phyloP scores from a whole-genome alignment of 2,797 vertebrate genomes.

The Nannoperca australis region DNA sequence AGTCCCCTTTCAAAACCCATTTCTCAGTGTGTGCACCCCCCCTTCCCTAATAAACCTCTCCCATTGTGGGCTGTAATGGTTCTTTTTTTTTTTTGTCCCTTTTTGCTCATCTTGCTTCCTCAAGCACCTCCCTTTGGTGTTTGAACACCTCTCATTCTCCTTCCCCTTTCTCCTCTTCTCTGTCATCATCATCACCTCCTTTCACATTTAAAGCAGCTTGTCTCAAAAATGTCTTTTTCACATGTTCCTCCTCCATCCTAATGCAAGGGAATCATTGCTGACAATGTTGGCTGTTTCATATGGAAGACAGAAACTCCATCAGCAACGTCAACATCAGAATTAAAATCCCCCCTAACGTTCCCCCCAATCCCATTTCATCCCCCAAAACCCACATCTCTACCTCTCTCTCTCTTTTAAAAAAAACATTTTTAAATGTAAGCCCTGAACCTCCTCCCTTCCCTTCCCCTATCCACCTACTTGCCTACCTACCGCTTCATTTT shows the following conservation, averaged over 20 bases:
- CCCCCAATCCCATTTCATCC: conserved; percentile 34
- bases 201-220: conserved; percentile 62
- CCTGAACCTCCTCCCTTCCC: conserved; percentile 31
- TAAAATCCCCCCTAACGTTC: conserved; percentile 40
- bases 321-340: conserved; percentile 58
- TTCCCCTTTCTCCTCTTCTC: conserved; percentile 17
- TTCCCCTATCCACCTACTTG: conserved; percentile 34
- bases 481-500: conserved; percentile 67
- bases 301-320: conserved; percentile 79
- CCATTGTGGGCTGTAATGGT: conserved; percentile 46
- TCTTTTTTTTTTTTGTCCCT: conserved; percentile 12
- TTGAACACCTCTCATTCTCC: conserved; percentile 12
- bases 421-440: conserved; percentile 42
- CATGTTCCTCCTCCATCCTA: conserved; percentile 55
- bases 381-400: conserved; percentile 26
- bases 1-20: conserved; percentile 36
- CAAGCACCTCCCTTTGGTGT: background rate
- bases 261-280: conserved; percentile 69
- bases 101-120: conserved; percentile 38
- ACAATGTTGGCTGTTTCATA: conserved; percentile 80
- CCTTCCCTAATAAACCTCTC: conserved; percentile 41
- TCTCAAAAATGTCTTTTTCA: conserved; percentile 59
- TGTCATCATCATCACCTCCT: conserved; percentile 15
- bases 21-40: conserved; percentile 36
- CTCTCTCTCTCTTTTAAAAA: background rate